Evolutionary conservation across 2,113 vertebrate species (phyloP).

Genomic region (Sceloporus undulatus): DNA sequence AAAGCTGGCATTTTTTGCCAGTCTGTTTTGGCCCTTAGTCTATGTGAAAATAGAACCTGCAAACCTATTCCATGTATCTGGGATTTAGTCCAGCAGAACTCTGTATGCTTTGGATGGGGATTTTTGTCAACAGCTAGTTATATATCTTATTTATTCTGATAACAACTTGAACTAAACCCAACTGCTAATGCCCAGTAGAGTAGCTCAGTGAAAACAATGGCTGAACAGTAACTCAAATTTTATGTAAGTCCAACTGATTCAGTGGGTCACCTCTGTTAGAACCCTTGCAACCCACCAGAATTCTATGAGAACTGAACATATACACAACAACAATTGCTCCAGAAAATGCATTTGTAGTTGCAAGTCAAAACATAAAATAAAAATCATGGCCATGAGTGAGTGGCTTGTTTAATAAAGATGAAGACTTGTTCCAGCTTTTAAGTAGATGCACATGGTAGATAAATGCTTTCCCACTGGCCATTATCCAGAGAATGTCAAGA

Average conservation of each 20-base stretch:
- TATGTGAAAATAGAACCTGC: too few relatives aligned
- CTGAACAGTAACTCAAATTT: too few relatives aligned
- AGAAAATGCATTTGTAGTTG: conserved; percentile 62
- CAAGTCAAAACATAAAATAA: conserved; percentile 30
- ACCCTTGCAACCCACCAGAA: not conserved
- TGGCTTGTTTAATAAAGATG: conserved; percentile 64
- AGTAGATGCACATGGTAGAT: conserved; percentile 64
- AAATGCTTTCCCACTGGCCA: conserved; percentile 56
- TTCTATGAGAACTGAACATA: conserved; percentile 41
- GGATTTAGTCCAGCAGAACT: not conserved
- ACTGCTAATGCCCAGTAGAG: too few relatives aligned
- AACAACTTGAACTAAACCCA: not conserved
- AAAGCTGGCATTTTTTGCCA: too few relatives aligned
- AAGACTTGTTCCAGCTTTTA: conserved; percentile 68
- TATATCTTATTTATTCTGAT: conserved; percentile 25
- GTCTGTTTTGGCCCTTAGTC: too few relatives aligned
- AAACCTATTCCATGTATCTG: not conserved
- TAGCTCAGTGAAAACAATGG: too few relatives aligned
- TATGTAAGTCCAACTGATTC: too few relatives aligned
- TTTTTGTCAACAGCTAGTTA: conserved; percentile 25
- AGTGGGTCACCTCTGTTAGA: not conserved
- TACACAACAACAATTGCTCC: conserved; percentile 45
- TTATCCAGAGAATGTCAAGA: conserved; percentile 54
- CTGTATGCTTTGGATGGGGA: not conserved
- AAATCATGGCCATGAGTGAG: conserved; percentile 46